Percentiles rank a stretch among this genome's conserved stretches.
Conservation (phyloP, 2,113 vertebrate species). For the cattle (Bos taurus) region DNA sequence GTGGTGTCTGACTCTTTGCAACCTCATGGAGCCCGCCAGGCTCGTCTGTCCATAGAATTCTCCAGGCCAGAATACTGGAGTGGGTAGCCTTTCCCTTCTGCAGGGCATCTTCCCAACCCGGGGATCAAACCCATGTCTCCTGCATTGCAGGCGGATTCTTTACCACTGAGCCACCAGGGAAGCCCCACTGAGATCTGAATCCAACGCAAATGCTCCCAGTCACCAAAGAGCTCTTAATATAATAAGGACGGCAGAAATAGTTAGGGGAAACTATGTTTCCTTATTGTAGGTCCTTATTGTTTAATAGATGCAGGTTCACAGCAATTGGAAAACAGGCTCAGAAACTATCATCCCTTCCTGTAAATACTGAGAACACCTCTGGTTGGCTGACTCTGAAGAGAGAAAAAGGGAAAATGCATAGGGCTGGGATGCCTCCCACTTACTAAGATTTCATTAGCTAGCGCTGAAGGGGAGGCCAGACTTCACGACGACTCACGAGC, state of each 20-base stretch:
- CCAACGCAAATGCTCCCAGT: neutral
- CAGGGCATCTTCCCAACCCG: neutral
- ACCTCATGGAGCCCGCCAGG: neutral
- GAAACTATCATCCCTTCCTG: neutral
- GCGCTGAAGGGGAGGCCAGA: neutral
- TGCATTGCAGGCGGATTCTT: rapidly evolving
- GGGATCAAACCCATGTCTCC: neutral
- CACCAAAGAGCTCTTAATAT: neutral
- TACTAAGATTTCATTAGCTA: neutral
- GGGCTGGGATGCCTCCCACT: too few relatives aligned
- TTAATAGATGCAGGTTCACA: neutral
- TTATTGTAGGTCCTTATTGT: too few relatives aligned
- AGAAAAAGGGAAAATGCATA: neutral
- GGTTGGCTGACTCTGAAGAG: neutral
- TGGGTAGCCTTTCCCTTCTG: neutral
- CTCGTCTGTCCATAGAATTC: neutral
- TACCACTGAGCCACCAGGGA: neutral
- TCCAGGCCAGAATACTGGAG: neutral
- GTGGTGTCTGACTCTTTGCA: neutral
- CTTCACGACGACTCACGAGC: rapidly evolving
- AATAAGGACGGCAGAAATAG: neutral
- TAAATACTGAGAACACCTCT: neutral
- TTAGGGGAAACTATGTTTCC: neutral
- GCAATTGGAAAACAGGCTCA: rapidly evolving
- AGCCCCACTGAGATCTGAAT: neutral